Base-by-base conservation (phyloP, 2,797 vertebrate genomes). In the Sebastes hopkinsi region DNA sequence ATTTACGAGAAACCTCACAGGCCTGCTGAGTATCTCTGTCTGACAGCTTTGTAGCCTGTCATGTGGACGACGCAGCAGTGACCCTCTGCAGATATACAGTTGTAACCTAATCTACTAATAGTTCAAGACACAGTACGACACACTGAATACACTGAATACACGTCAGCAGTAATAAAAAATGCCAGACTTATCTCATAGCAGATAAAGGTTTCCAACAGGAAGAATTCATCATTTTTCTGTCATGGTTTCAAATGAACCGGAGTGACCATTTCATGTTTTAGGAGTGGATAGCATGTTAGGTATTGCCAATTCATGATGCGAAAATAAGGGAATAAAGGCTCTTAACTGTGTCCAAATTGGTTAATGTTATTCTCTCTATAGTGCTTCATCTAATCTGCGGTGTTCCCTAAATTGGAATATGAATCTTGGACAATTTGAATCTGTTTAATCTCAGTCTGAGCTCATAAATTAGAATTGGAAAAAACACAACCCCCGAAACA, bases 31-130 rank as follows among this genome's bases (percentile, higher is more conserved):
- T 34, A 52, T 86, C 73, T 77, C 36, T 32, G 52, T 68, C 58
- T 82, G 85, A 83, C 77, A 78, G 76, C 55, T 88, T 82, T 85
- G 85, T 71, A 71, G 80, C 79, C 66, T 75, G 68, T 84, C 76
- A 64, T 59, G 68, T 59, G 62, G 62, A 55, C 69, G 11, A 18
- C 22, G 59, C 22, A 64, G 8, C 70, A 79, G 76, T 61, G 76
- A 78, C 81, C 67, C 27, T 75, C 50, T 23, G 62, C 46, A 82
- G 79, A 88, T 83, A 83, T 65, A 82, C 67, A 84, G 73, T 69
- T 61, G 22, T 77, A 38, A 80, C 16, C 29, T 76, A 42, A 86
- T 88, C 78, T 80, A 14, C 62, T 86, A 79, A 82, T 65, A 85
- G 72, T 84, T 78, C 22, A 67, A 68, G 23, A 23, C 27, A 42